Percentiles rank a stretch among this genome's conserved stretches.
Evolutionary conservation across 2,888 invertebrate genomes (phyloP).

Genomic region (Schizaphis graminum): DNA sequence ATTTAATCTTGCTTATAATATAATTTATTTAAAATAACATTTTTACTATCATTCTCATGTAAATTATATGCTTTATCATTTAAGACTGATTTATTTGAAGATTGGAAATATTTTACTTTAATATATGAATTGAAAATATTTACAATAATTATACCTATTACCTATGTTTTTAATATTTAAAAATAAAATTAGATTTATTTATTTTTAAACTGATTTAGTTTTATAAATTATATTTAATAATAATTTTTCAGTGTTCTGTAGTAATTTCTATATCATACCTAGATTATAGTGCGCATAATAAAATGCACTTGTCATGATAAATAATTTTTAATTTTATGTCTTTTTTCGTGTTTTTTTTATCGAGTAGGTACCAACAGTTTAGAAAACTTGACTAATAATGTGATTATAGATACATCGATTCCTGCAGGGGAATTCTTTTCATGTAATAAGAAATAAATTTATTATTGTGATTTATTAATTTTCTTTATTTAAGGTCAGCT

Average conservation of each 20-base stretch:
- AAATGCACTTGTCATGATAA: not conserved
- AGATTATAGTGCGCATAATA: not conserved
- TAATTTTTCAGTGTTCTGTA: not conserved
- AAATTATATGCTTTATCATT: not conserved
- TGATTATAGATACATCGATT: not conserved
- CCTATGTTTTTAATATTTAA: not conserved
- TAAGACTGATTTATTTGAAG: not conserved
- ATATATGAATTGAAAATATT: no score
- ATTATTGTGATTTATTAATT: no score
- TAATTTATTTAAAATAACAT: not conserved
- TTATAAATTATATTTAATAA: constrained; percentile 1
- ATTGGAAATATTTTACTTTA: not conserved
- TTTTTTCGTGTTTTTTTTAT: not conserved
- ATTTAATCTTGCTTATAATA: no score
- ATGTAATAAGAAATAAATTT: no score
- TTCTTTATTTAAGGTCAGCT: no score
- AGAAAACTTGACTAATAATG: not conserved
- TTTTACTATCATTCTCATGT: not conserved
- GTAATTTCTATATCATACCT: not conserved
- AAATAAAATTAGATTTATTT: not conserved
- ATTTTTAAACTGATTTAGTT: not conserved
- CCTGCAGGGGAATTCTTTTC: no score
- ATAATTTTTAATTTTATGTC: not conserved
- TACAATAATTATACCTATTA: not conserved
- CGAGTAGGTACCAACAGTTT: not conserved